These are phyloP conservation scores for Parauchenoglanis ngamensis DNA, from an alignment of 2,797 vertebrate genomes.

Conservation along the genomic window DNA sequence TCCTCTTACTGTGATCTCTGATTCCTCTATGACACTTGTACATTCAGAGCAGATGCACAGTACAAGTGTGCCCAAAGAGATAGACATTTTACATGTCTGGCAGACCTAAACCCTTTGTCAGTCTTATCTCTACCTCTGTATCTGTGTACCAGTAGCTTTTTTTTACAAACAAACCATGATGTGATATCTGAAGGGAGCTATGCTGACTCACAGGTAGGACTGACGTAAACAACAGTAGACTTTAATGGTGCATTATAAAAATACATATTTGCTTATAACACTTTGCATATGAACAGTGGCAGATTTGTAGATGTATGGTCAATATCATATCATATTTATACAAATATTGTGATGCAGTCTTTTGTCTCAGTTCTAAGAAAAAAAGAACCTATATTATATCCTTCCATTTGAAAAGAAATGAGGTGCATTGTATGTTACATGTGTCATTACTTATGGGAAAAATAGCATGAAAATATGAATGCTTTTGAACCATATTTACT, in stretches of 20 bases:
- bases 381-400: background rate
- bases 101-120: constrained; percentile 1
- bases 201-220: constrained; percentile 12
- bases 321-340: background rate
- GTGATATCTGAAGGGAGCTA: constrained; percentile 2
- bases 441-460: background rate
- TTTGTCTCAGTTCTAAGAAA: background rate
- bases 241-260: background rate
- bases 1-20: constrained; percentile 26
- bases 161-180: constrained; percentile 30
- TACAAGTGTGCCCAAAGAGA: constrained; percentile 35
- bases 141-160: constrained; percentile 25
- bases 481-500: background rate
- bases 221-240: constrained; percentile 8
- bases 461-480: background rate
- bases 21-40: constrained; percentile 34
- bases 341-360: background rate
- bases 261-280: too few relatives aligned
- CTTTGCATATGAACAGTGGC: background rate
- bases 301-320: background rate
- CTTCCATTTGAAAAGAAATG: background rate
- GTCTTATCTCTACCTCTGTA: constrained; percentile 41
- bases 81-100: constrained; percentile 37
- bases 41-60: constrained; percentile 39
- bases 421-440: background rate